Evolutionary conservation across 2,888 invertebrate genomes (phyloP).

Genomic region (Drosophila paracracens): DNA sequence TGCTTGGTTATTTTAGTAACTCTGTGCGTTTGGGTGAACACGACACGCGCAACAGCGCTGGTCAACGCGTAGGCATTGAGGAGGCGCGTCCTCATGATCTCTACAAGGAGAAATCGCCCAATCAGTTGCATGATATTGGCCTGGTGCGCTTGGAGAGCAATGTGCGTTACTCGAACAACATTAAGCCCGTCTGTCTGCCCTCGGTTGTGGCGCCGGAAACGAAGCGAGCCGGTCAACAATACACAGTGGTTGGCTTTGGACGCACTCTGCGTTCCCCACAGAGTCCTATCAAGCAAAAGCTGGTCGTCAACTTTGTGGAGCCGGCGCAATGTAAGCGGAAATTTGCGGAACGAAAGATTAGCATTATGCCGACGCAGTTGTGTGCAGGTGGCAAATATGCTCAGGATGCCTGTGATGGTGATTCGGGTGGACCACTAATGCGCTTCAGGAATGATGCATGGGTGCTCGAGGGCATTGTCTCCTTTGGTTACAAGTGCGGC

Average conservation of each 20-base stretch:
- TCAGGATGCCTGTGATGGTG: slow-evolving; percentile 91
- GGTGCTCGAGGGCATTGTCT: slow-evolving; percentile 88
- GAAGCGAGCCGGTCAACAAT: slow-evolving; percentile 60
- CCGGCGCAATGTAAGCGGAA: slow-evolving; percentile 85
- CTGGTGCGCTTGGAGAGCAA: slow-evolving; percentile 87
- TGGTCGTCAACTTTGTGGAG: slow-evolving; percentile 86
- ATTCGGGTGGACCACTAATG: slow-evolving; percentile 92
- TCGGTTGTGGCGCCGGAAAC: slow-evolving; percentile 60
- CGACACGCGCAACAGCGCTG: slow-evolving; percentile 69
- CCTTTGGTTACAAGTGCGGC: slow-evolving; percentile 89
- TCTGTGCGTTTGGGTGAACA: slow-evolving; percentile 82
- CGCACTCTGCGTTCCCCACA: slow-evolving; percentile 84
- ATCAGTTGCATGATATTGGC: slow-evolving; percentile 90
- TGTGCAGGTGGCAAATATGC: slow-evolving; percentile 90
- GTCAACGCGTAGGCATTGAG: slow-evolving; percentile 87
- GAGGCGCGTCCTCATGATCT: slow-evolving; percentile 88
- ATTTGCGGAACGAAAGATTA: slow-evolving; percentile 74
- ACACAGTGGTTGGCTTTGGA: slow-evolving; percentile 88
- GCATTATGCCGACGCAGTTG: slow-evolving; percentile 85
- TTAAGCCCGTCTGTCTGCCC: slow-evolving; percentile 88
- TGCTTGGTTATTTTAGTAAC: slow-evolving; percentile 61
- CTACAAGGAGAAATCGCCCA: slow-evolving; percentile 87
- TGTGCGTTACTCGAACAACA: slow-evolving; percentile 86
- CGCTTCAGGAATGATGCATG: slow-evolving; percentile 85
- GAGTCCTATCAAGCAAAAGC: slow-evolving; percentile 87